Conservation (phyloP, 2,888 invertebrate species). For the Ophioninae sp. region DNA sequence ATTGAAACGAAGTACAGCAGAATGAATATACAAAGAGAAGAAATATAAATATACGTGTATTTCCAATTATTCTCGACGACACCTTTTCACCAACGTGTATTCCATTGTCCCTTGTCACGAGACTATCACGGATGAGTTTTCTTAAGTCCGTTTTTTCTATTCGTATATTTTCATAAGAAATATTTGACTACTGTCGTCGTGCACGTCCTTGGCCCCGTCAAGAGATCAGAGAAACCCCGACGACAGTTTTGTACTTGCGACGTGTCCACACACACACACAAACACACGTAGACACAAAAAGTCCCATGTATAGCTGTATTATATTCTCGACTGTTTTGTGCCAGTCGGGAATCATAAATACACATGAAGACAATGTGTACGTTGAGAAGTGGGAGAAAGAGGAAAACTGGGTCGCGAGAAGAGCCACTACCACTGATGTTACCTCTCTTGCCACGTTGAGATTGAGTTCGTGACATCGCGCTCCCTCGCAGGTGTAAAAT, state of each 20-base stretch:
- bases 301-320: conserved; percentile 37
- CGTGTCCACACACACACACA: conserved; percentile 7
- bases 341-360: conserved; percentile 42
- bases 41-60: too few relatives aligned
- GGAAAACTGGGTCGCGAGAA: conserved; percentile 58
- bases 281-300: conserved; percentile 2
- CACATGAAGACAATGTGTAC: conserved; percentile 1
- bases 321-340: conserved; percentile 55
- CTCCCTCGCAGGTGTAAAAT: conserved; percentile 49
- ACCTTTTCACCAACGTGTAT: neutral
- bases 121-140: neutral
- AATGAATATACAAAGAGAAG: too few relatives aligned
- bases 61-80: neutral
- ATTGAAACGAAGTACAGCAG: too few relatives aligned
- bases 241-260: conserved; percentile 42
- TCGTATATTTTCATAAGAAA: conserved; percentile 25
- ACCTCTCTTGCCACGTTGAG: conserved; percentile 25
- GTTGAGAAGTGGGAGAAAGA: conserved; percentile 46
- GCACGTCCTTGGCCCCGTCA: conserved; percentile 48
- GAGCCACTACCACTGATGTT: conserved; percentile 28
- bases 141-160: neutral
- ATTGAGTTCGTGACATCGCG: conserved; percentile 61
- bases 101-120: neutral
- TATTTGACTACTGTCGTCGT: conserved; percentile 41
- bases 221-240: conserved; percentile 49